A percentile compares a stretch with the other conserved stretches of the same genome.
Conservation (phyloP, 2,888 invertebrate species). For the Agrotis ipsilon region DNA sequence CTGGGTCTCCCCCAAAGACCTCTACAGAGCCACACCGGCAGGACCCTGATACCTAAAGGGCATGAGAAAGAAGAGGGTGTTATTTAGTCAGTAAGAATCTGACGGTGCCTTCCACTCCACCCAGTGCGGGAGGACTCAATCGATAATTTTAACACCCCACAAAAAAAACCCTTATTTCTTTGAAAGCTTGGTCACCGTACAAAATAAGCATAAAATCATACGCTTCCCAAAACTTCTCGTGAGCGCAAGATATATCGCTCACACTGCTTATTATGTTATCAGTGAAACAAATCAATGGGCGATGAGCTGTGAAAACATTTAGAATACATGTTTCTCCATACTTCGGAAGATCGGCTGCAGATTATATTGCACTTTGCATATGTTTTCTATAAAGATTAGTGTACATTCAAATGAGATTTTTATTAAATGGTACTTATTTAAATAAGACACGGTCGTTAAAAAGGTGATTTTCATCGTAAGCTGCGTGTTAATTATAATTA, state of each 20-base stretch:
- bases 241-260: slow-evolving; percentile 33
- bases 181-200: slow-evolving; percentile 9
- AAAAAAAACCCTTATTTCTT: background rate
- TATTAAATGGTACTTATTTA: slow-evolving; percentile 32
- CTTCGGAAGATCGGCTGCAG: slow-evolving; percentile 22
- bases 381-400: slow-evolving; percentile 35
- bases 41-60: no score
- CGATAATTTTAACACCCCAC: no score
- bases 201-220: slow-evolving; percentile 28
- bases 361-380: slow-evolving; percentile 44
- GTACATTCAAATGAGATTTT: slow-evolving; percentile 31
- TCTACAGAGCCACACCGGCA: no score
- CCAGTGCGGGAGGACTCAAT: no score
- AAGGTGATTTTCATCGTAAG: slow-evolving; percentile 1
- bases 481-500: slow-evolving; percentile 26
- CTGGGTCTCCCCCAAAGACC: no score
- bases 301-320: slow-evolving; percentile 49
- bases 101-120: no score
- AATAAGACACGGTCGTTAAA: slow-evolving; percentile 37
- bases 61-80: no score
- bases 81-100: no score
- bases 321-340: slow-evolving; percentile 8
- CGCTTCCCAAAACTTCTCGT: slow-evolving; percentile 8
- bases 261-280: slow-evolving; percentile 51
- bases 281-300: slow-evolving; percentile 25